Base-by-base conservation (phyloP, 1,140 invertebrate species). In the Papilio glaucus region DNA sequence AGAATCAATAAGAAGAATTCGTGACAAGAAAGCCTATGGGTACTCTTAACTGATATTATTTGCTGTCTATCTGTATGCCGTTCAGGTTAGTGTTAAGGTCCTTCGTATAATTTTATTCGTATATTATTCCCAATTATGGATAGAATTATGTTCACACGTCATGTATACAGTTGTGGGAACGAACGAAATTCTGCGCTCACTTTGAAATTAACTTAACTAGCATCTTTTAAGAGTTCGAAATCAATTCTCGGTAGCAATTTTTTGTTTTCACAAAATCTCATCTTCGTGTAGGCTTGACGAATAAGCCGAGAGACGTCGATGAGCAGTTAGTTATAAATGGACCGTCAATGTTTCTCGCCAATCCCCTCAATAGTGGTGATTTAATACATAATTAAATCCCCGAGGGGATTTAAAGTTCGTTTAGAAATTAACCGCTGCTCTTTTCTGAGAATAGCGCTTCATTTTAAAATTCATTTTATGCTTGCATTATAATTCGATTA, bases 351-450 rank as follows among this genome's bases (percentile, higher is more conserved):
- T 39, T 41, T 21, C 33, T 39, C 62, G 37, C 18, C 37, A 37
- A 65, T 39, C 62, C 62, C 33, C 37, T 33, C n/a, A 41, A 39
- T 39, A 65, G 62, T 38, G 33, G 29, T 15, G 33, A 65, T 13
- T 65, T 65, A 65, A 65, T 39, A 65, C 18, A 37, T 41, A 33
- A 38, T 62, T 13, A 18, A 65, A 37, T 65, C 8, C 62, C 62
- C 18, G 33, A 39, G 37, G 62, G 62, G 37, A 37, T 41, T 65
- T 65, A 18, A 39, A 65, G 9, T 18, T 21, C 15, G 37, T 38
- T 39, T 41, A 37, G 29, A 39, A 65, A 65, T 65, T 65, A 39
- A 33, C 29, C 29, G 29, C 2, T 33, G 29, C 6, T 33, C 6
- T 33, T 33, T 33, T 33, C 29, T 33, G 2, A 24, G 21, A 65